phyloP scores from a whole-genome alignment of 2,113 vertebrate genomes.

The Rhinichthys klamathensis region DNA sequence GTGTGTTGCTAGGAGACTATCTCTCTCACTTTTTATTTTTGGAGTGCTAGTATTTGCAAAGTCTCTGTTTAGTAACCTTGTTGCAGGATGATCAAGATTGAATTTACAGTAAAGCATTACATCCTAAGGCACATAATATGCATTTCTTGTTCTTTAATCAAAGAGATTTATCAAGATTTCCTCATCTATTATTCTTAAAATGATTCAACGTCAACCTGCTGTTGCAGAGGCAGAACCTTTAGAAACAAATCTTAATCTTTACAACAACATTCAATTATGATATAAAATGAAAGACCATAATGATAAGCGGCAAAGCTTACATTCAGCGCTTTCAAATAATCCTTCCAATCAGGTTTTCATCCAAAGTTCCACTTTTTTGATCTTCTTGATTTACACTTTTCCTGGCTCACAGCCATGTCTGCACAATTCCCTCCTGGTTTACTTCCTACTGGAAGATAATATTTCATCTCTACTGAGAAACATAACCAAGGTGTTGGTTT shows the following conservation, averaged over 20 bases:
- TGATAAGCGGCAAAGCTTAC: not conserved
- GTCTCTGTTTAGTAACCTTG: constrained; percentile 50
- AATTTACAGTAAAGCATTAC: not conserved
- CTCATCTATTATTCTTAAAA: not conserved
- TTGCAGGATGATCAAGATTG: not conserved
- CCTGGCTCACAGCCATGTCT: not conserved
- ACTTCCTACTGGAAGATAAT: not conserved
- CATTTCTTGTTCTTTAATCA: not conserved
- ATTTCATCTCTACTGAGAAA: constrained; percentile 4
- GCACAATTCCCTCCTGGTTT: not conserved
- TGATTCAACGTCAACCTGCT: not conserved
- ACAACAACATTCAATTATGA: not conserved
- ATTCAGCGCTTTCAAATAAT: not conserved
- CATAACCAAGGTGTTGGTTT: too few species aligned
- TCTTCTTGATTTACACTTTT: not conserved
- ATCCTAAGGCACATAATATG: not conserved
- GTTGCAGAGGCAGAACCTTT: not conserved
- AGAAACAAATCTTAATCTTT: not conserved
- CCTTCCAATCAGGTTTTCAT: not conserved
- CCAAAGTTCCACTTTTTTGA: not conserved
- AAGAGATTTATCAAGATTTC: not conserved
- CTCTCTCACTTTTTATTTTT: constrained; percentile 26
- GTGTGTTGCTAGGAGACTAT: constrained; percentile 27
- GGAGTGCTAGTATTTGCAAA: constrained; percentile 21
- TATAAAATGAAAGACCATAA: not conserved